A percentile compares a stretch with the other conserved stretches of the same genome.
These are phyloP conservation scores for Drosophila demipolita DNA, from an alignment of 2,888 invertebrate genomes.

Conservation along the genomic window DNA sequence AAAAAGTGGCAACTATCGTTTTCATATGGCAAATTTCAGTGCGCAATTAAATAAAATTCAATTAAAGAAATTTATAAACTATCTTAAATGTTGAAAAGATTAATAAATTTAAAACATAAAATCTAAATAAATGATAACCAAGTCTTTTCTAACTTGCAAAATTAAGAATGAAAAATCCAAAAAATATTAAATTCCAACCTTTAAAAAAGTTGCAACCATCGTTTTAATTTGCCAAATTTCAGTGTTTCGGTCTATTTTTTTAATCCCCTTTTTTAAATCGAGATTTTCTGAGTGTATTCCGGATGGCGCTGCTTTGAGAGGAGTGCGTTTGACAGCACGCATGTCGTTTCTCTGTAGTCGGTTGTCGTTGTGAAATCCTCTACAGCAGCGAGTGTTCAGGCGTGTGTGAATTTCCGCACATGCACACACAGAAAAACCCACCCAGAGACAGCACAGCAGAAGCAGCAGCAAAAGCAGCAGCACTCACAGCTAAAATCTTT, in stretches of 20 bases:
- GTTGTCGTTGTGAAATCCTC: slow-evolving; percentile 31
- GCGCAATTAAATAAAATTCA: not conserved
- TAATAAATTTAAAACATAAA: not conserved
- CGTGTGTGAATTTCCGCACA: slow-evolving; percentile 79
- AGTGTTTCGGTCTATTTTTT: not conserved
- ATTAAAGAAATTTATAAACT: not conserved
- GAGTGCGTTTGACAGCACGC: slow-evolving; percentile 69
- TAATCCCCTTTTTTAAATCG: not conserved
- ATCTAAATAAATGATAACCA: not conserved
- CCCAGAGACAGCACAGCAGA: slow-evolving; percentile 1
- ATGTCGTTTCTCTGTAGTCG: slow-evolving; percentile 25
- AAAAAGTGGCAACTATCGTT: too few relatives aligned
- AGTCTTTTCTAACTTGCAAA: not conserved
- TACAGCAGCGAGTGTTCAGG: slow-evolving; percentile 61
- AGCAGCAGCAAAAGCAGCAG: not conserved
- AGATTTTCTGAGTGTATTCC: not conserved
- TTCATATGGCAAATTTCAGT: too few relatives aligned
- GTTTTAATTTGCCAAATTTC: not conserved
- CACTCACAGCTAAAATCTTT: slow-evolving; percentile 42
- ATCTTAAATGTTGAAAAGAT: not conserved
- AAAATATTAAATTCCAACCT: not conserved
- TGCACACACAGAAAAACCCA: slow-evolving; percentile 40
- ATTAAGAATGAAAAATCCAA: not conserved
- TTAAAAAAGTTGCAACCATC: not conserved
- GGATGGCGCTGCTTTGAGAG: slow-evolving; percentile 12